phyloP scores from a whole-genome alignment of 2,888 invertebrate species.

The Eristalis tenax region DNA sequence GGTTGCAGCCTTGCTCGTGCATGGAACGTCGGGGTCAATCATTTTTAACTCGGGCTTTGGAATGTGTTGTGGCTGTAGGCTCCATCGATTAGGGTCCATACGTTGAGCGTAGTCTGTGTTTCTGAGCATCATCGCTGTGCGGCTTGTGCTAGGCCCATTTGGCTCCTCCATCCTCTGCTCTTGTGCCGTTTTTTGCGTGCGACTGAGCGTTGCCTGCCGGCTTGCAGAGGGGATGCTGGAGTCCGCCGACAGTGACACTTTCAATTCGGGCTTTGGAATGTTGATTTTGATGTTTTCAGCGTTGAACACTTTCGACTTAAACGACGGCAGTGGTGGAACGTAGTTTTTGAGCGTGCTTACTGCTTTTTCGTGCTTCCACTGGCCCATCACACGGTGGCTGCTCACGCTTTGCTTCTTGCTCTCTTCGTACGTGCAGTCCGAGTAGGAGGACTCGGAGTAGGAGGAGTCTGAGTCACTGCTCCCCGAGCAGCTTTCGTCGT shows the following conservation, averaged over 20 bases:
- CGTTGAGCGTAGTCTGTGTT: constrained; percentile 25
- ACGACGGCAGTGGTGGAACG: constrained; percentile 80
- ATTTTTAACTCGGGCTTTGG: constrained; percentile 45
- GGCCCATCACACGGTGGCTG: constrained; percentile 63
- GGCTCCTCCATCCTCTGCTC: neutral
- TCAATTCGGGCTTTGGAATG: constrained; percentile 80
- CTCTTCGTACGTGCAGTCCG: constrained; percentile 63
- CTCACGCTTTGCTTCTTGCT: constrained; percentile 56
- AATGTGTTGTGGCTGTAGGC: constrained; percentile 1
- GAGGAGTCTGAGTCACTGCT: constrained; percentile 84
- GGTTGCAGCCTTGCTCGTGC: constrained; percentile 51
- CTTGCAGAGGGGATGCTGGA: constrained; percentile 23
- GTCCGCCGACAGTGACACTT: constrained; percentile 58
- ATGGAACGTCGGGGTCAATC: constrained; percentile 45
- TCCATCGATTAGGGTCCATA: constrained; percentile 47
- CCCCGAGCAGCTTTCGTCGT: constrained; percentile 65
- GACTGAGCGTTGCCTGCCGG: constrained; percentile 45
- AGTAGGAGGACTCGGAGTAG: constrained; percentile 85
- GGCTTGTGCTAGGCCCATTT: neutral
- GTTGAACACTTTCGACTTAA: constrained; percentile 79
- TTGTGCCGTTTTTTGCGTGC: constrained; percentile 20
- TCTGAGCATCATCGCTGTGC: constrained; percentile 6
- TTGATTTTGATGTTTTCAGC: constrained; percentile 81
- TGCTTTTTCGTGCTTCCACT: constrained; percentile 73
- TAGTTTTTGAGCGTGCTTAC: constrained; percentile 77